Conservation (phyloP, 1,140 invertebrate genomes). For the Drosophila insularis region DNA sequence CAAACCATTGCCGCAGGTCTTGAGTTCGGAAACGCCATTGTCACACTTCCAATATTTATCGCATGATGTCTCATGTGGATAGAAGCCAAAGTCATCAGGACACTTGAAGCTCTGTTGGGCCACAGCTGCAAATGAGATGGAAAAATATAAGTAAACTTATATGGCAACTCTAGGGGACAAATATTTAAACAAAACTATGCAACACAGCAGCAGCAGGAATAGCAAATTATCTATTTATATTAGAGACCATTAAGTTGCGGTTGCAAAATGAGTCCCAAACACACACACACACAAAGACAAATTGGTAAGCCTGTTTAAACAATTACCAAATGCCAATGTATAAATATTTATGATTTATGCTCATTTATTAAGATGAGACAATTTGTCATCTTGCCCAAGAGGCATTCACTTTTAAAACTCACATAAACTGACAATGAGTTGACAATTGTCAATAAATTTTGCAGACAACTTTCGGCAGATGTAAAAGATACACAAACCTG, state of each 20-base stretch:
- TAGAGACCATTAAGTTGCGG: not conserved
- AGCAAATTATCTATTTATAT: not conserved
- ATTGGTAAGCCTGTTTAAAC: conserved; percentile 18
- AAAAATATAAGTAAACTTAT: conserved; percentile 3
- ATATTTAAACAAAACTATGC: conserved; percentile 3
- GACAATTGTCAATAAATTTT: conserved; percentile 74
- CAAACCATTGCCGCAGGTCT: conserved; percentile 96
- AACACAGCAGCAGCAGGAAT: not conserved
- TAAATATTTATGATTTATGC: conserved; percentile 18
- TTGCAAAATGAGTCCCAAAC: not conserved
- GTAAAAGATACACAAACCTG: conserved; percentile 36
- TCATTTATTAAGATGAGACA: conserved; percentile 41
- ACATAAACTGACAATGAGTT: conserved; percentile 53
- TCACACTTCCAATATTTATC: conserved; percentile 99
- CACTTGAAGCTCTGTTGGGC: conserved; percentile 94
- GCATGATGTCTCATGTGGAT: conserved; percentile 93
- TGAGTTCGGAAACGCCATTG: conserved; percentile 92
- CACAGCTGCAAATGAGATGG: conserved; percentile 84
- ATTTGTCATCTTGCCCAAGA: conserved; percentile 71
- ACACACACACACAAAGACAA: conserved; percentile 9
- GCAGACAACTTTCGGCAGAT: conserved; percentile 71
- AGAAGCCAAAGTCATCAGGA: conserved; percentile 97
- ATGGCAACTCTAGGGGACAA: not conserved
- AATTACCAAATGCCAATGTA: conserved; percentile 22
- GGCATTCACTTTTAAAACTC: conserved; percentile 77